Base-by-base conservation (phyloP, 1,140 invertebrate species). In the Liolophura sinensis region DNA sequence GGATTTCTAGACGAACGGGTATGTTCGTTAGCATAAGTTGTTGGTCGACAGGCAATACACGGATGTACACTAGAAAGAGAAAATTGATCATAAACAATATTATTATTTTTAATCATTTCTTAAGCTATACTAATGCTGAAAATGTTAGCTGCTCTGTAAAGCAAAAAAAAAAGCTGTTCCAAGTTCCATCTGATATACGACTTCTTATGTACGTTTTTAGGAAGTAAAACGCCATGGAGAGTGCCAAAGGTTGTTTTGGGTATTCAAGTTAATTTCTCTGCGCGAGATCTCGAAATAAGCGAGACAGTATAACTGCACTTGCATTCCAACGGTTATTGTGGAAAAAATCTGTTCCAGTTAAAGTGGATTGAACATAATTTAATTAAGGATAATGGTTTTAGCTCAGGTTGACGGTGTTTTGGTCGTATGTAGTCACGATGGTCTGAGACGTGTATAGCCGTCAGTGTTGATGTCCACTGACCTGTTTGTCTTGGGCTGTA, bases 401-500 rank as follows among this genome's bases (percentile, higher is more conserved):
- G n/a, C n/a, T n/a, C n/a, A 12, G 24, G 3, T 54, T 20, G 3
- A 54, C n/a, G 52, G 24, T 7, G 12, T 12, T 4, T 24, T 54
- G 24, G 24, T 12, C 3, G 52, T 54, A 20, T 54, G n/a, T 54
- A 20, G n/a, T 7, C 3, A 12, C 7, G 24, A 54, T 54, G 52
- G 24, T 40, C n/a, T n/a, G 31, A 9, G 3, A 9, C 31, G 3
- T 9, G 24, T 5, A 12, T 54, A 20, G 52, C 52, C 52, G 52
- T 54, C n/a, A 20, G 3, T 18, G 12, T 1, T 52, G 46, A 50
- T 52, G 12, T 46, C 0, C 52, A 57, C 60, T 63, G 64, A 79
- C 76, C 75, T 71, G 71, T 69, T 56, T 80, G 75, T 14, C 70
- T 62, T 3, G 78, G 78, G 0, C 73, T 77, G 61, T 80, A 80